These are phyloP conservation scores for Hartigia nigra DNA, from an alignment of 2,888 invertebrate genomes.

Conservation along the genomic window DNA sequence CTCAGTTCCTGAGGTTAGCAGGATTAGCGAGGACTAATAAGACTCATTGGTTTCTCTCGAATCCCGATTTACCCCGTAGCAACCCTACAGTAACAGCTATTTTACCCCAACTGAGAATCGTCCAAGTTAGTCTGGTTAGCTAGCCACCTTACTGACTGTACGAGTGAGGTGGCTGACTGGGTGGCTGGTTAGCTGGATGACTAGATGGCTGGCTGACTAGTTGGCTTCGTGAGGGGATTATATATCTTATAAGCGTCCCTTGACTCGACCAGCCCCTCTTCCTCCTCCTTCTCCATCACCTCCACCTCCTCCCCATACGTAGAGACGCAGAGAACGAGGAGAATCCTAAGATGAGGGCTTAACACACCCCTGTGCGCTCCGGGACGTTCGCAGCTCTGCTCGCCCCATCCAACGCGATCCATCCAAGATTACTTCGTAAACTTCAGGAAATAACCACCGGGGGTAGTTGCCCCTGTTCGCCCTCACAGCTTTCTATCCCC, in stretches of 20 bases:
- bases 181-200: no score
- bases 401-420: slow-evolving; percentile 33
- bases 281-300: background rate
- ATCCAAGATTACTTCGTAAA: slow-evolving; percentile 55
- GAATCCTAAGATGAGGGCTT: slow-evolving; percentile 25
- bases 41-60: slow-evolving; percentile 16
- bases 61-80: slow-evolving; percentile 12
- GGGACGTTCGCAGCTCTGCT: slow-evolving; percentile 11
- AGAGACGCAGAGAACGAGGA: background rate
- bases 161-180: background rate
- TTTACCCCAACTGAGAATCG: background rate
- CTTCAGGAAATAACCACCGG: slow-evolving; percentile 50
- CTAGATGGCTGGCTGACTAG: background rate
- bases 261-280: slow-evolving; percentile 1
- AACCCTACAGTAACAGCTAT: background rate
- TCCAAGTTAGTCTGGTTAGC: background rate
- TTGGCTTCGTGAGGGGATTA: slow-evolving; percentile 16
- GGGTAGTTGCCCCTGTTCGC: slow-evolving; percentile 24
- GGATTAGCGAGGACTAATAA: slow-evolving; percentile 24
- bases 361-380: slow-evolving; percentile 17
- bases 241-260: slow-evolving; percentile 18
- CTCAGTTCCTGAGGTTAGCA: slow-evolving; percentile 24
- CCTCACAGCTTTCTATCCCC: slow-evolving; percentile 5
- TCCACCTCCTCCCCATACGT: background rate
- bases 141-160: background rate